Percentiles rank a stretch among this genome's conserved stretches.
These are phyloP conservation scores for Orcinus orca DNA, from an alignment of 2,113 vertebrate genomes.

Conservation along the genomic window DNA sequence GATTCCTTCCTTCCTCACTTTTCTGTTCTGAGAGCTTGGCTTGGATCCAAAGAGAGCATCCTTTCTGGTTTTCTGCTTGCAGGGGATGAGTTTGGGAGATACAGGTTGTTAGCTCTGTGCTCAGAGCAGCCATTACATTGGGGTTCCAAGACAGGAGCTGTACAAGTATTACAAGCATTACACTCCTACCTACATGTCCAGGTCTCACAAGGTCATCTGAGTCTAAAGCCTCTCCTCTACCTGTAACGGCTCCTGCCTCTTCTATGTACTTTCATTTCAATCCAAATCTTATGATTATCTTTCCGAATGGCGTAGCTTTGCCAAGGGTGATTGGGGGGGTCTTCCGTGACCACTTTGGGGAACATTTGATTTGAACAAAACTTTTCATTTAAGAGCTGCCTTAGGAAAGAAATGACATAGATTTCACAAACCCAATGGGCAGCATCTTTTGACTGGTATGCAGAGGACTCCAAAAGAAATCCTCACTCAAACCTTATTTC, in stretches of 20 bases:
- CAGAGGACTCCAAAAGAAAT: not conserved
- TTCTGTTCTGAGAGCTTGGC: not conserved
- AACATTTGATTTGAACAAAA: not conserved
- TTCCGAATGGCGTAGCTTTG: not conserved
- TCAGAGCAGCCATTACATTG: not conserved
- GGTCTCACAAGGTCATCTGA: not conserved
- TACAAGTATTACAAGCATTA: not conserved
- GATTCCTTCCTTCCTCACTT: not conserved
- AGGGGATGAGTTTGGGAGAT: too few species aligned
- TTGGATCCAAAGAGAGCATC: not conserved
- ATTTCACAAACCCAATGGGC: not conserved
- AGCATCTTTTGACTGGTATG: not conserved
- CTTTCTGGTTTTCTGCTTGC: not conserved
- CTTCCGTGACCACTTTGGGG: not conserved
- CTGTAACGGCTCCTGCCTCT: not conserved
- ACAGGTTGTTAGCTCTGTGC: not conserved
- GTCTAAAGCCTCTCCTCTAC: not conserved
- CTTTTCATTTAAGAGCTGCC: not conserved
- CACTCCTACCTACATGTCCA: not conserved
- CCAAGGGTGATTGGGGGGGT: not conserved
- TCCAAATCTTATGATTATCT: not conserved
- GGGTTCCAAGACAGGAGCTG: fast-evolving
- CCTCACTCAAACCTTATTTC: not conserved
- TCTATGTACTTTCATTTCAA: not conserved
- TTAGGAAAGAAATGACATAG: not conserved